A percentile compares a stretch with the other conserved stretches of the same genome.
Evolutionary conservation across 2,797 vertebrate genomes (phyloP).

Genomic region (Periophthalmus magnuspinnatus): DNA sequence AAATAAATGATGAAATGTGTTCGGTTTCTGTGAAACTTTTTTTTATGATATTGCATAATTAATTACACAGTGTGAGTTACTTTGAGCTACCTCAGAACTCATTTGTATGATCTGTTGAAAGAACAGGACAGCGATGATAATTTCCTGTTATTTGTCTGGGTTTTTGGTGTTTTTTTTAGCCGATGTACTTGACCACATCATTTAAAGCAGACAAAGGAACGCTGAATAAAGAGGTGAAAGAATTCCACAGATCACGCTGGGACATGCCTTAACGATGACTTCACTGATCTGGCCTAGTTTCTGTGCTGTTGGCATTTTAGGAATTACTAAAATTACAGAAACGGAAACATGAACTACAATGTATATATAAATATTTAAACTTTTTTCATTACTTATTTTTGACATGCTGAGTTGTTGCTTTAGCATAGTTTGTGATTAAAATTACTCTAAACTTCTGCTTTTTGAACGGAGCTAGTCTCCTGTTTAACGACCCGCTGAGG

Average conservation of each 20-base stretch:
- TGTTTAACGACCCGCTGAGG: conserved; percentile 8
- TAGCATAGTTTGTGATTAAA: too few relatives aligned
- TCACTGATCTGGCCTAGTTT: conserved; percentile 11
- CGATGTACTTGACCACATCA: neutral
- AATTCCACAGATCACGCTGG: neutral
- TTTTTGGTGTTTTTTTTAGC: neutral
- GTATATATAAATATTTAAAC: neutral
- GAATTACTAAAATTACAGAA: neutral
- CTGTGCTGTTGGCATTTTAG: neutral
- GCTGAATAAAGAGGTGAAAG: neutral
- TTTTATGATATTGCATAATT: conserved; percentile 21
- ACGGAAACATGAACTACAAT: neutral
- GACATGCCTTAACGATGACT: neutral
- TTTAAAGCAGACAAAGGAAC: neutral
- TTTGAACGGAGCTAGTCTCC: conserved; percentile 8
- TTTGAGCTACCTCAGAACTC: neutral
- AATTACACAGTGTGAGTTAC: conserved; percentile 31
- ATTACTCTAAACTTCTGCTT: neutral
- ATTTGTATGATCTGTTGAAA: neutral
- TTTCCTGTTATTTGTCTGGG: neutral
- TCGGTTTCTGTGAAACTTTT: conserved; percentile 50
- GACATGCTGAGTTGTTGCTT: too few relatives aligned
- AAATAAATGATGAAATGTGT: conserved; percentile 49
- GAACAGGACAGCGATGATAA: neutral
- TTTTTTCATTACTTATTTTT: too few relatives aligned